Base-by-base conservation (phyloP, 2,797 vertebrate species). In the Pipistrellus nathusii region DNA sequence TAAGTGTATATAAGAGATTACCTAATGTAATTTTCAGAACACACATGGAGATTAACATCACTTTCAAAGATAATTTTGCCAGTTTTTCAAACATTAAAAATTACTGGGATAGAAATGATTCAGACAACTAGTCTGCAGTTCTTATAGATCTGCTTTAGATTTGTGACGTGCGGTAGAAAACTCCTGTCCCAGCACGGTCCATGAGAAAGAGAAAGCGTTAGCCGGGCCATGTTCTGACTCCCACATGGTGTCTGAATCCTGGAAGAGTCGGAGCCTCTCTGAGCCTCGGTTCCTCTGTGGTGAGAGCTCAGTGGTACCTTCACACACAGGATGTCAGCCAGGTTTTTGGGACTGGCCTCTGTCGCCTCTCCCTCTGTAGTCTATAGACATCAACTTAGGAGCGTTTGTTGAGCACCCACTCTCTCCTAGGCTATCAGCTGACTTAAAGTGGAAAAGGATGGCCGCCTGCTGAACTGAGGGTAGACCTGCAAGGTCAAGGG, bases 51-150 rank as follows among this genome's bases (percentile, higher is more conserved):
- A 77, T 69, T 85, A 85, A 73, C 17, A 83, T 82, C 38, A 81
- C 91, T 87, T 91, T 62, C 75, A 90, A 92, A 83, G 64, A 57
- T 75, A 93, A 6, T 77, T 93, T 88, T 88, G 32, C 53, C 55
- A 62, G 21, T 51, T 87, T 94, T 96, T 86, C 78, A 83, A 88
- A 84, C 27, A 88, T 85, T 93, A 88, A 90, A 91, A 88, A 69
- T 85, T 75, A 66, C 48, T 23, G 30, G 32, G 2, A 32, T 48
- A 35, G 41, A 69, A 85, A 84, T 81, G 23, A 17, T 68, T 90
- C 68, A 23, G 48, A 51, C 93, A 93, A n/a, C 21, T 10, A 78
- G 48, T 35, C 6, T 55, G 13, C 48, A 46, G 21, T 62, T 87
- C 71, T 77, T 64, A 73, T 59, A 90, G 76, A 20, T 85, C n/a